Conservation (phyloP, 2,113 vertebrate genomes). For the Mirounga angustirostris region DNA sequence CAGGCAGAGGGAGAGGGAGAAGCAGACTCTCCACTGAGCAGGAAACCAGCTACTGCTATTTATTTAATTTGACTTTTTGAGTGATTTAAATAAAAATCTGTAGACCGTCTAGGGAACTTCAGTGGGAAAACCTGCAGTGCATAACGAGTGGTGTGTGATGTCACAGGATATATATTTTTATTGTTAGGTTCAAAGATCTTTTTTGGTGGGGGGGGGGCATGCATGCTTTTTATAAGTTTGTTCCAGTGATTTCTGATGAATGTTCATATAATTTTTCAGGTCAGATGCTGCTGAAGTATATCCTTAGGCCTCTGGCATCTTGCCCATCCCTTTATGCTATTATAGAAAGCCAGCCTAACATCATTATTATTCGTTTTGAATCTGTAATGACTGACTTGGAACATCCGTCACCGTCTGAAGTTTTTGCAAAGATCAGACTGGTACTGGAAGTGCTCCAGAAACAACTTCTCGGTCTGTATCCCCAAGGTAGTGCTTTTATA, state of each 20-base stretch:
- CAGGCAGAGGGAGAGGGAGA: no score
- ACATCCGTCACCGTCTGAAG: slow-evolving; percentile 90
- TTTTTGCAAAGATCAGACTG: slow-evolving; percentile 92
- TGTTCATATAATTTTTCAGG: slow-evolving; percentile 85
- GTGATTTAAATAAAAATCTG: slow-evolving; percentile 33
- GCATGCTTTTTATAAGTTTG: not conserved
- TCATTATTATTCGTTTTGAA: slow-evolving; percentile 88
- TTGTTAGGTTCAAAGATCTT: not conserved
- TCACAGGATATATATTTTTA: not conserved
- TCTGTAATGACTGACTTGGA: slow-evolving; percentile 83
- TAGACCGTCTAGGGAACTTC: not conserved
- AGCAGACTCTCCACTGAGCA: no score
- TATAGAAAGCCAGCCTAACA: slow-evolving; percentile 87
- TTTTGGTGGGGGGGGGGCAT: not conserved
- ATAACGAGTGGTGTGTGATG: not conserved
- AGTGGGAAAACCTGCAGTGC: not conserved
- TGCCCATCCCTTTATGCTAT: slow-evolving; percentile 88
- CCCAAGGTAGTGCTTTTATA: not conserved
- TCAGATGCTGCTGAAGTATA: slow-evolving; percentile 93
- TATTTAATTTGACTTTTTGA: slow-evolving; percentile 14
- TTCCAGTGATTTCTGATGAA: not conserved
- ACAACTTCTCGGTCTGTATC: slow-evolving; percentile 91
- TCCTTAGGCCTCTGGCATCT: slow-evolving; percentile 93
- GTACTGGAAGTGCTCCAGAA: slow-evolving; percentile 92
- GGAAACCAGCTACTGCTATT: not conserved